These are phyloP conservation scores for Ciconia stormi DNA, from an alignment of 2,113 vertebrate species.

Conservation along the genomic window DNA sequence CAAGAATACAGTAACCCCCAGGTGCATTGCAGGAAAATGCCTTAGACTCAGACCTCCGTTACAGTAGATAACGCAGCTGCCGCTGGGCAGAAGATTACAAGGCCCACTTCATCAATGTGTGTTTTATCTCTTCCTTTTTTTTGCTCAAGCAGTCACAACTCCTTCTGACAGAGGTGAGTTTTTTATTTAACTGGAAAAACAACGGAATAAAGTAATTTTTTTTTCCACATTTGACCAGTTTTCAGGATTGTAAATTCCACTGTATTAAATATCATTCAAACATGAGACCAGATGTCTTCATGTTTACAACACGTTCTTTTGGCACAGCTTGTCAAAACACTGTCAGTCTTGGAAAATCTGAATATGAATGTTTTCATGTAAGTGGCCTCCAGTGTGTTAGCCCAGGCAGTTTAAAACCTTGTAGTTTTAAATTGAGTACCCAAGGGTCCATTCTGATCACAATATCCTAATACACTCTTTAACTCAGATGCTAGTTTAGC, in stretches of 20 bases:
- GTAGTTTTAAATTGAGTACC: not conserved
- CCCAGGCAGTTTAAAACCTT: not conserved
- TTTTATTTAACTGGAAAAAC: not conserved
- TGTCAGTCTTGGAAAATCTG: not conserved
- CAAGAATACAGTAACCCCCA: not conserved
- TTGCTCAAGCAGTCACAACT: not conserved
- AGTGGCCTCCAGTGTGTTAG: not conserved
- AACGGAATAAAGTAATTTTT: not conserved
- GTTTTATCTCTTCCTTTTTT: not conserved
- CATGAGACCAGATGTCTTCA: not conserved
- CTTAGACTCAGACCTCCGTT: not conserved
- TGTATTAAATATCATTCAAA: not conserved
- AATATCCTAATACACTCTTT: not conserved
- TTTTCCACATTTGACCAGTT: not conserved
- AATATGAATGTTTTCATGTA: not conserved
- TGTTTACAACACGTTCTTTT: not conserved
- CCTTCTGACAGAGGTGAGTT: not conserved
- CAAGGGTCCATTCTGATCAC: not conserved
- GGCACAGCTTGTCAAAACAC: not conserved
- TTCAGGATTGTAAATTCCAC: not conserved
- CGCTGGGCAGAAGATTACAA: not conserved
- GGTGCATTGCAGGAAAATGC: not conserved
- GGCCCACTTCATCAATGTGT: not conserved
- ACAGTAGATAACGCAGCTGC: not conserved
- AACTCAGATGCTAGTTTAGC: not conserved